Evolutionary conservation across 2,888 invertebrate genomes (phyloP).

Genomic region (Acanthosoma haemorrhoidale): DNA sequence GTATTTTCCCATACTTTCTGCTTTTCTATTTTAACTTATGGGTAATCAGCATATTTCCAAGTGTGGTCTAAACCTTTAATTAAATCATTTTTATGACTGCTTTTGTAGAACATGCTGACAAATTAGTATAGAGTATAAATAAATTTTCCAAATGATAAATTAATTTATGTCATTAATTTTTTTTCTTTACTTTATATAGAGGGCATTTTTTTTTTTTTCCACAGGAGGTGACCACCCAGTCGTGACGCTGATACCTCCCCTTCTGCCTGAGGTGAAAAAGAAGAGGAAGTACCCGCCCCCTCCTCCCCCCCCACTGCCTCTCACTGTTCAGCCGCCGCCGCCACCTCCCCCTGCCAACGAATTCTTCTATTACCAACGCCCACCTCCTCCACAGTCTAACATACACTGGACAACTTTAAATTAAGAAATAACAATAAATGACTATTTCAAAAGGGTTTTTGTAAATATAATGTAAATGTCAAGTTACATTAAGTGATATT

Average conservation of each 20-base stretch:
- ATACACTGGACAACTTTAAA: slow-evolving; percentile 11
- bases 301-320: slow-evolving; percentile 30
- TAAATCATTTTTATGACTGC: too few relatives aligned
- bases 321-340: slow-evolving; percentile 19
- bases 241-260: neutral
- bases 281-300: slow-evolving; percentile 30
- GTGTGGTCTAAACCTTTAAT: too few relatives aligned
- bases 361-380: slow-evolving; percentile 19
- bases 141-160: too few relatives aligned
- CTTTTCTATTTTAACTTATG: too few relatives aligned
- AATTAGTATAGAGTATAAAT: too few relatives aligned
- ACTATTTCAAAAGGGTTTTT: neutral
- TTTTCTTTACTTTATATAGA: too few relatives aligned
- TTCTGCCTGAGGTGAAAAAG: slow-evolving; percentile 38
- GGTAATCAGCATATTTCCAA: too few relatives aligned
- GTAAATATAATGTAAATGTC: slow-evolving; percentile 2
- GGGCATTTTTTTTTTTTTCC: too few relatives aligned
- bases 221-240: too few relatives aligned
- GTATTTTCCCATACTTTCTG: too few relatives aligned
- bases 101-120: too few relatives aligned
- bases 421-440: neutral
- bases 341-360: slow-evolving; percentile 23
- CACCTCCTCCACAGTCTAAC: slow-evolving; percentile 15
- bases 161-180: too few relatives aligned
- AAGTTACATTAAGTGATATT: neutral